These are phyloP conservation scores for Loriculus beryllinus DNA, from an alignment of 2,797 vertebrate genomes.

Conservation along the genomic window DNA sequence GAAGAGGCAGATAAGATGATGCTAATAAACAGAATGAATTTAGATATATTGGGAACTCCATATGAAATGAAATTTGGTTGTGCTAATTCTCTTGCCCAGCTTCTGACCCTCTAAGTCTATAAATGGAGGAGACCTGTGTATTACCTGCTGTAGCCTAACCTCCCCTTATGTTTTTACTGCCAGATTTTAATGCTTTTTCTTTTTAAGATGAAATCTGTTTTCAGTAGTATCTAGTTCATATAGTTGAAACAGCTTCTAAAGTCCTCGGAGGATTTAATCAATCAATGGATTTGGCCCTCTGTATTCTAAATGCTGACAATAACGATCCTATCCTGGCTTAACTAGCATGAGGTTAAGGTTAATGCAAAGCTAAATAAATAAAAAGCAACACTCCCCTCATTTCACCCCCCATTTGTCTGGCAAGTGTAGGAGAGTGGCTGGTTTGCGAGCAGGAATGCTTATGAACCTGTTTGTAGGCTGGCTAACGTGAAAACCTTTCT, in stretches of 20 bases:
- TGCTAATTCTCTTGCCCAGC: not conserved
- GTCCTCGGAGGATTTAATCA: not conserved
- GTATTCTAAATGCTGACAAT: not conserved
- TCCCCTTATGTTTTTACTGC: not conserved
- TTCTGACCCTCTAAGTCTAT: not conserved
- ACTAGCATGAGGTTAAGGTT: slow-evolving; percentile 7
- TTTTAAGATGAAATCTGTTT: not conserved
- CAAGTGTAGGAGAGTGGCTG: not conserved
- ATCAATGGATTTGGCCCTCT: not conserved
- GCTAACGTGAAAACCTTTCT: slow-evolving; percentile 55
- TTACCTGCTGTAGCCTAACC: not conserved
- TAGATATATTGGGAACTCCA: not conserved
- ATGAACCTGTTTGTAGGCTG: not conserved
- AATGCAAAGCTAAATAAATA: slow-evolving; percentile 20
- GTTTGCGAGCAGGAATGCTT: slow-evolving; percentile 14
- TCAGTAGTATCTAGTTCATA: not conserved
- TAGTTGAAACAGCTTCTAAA: not conserved
- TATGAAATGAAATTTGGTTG: not conserved
- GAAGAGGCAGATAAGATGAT: not conserved
- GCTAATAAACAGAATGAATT: not conserved
- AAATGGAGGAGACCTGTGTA: not conserved
- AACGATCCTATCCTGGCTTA: not conserved
- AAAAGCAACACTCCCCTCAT: not conserved
- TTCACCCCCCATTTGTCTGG: not conserved
- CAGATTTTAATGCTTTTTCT: not conserved